Evolutionary conservation across 1,140 invertebrate species (phyloP).

Genomic region (Platyscapa corneri): DNA sequence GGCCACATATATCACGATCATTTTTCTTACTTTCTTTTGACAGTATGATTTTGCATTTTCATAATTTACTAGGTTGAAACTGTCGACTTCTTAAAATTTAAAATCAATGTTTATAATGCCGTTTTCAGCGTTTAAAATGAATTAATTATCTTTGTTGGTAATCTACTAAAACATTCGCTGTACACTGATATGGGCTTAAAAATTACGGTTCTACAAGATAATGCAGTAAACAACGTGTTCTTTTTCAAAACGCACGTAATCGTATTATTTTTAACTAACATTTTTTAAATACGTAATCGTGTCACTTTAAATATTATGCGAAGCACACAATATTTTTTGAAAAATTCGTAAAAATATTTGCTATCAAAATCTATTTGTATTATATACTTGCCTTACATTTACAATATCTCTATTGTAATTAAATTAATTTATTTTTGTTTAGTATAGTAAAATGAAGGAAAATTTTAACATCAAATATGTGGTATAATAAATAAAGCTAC

Average conservation of each 20-base stretch:
- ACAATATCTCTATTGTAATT: neutral
- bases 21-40: conserved; percentile 49
- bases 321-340: neutral
- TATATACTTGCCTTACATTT: neutral
- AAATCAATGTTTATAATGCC: conserved; percentile 12
- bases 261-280: neutral
- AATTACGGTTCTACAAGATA: neutral
- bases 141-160: neutral
- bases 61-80: conserved; percentile 43
- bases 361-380: neutral
- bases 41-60: conserved; percentile 50
- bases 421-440: neutral
- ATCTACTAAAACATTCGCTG: neutral
- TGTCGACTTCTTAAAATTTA: conserved; percentile 25
- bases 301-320: neutral
- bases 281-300: neutral
- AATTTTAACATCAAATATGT: neutral
- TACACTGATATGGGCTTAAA: neutral
- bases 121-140: neutral
- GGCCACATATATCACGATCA: conserved; percentile 44
- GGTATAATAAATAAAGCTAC: neutral
- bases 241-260: neutral
- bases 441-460: neutral
- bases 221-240: neutral
- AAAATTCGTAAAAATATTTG: neutral